A percentile compares a stretch with the other conserved stretches of the same genome.
Conservation (phyloP, 2,888 invertebrate species). For the Sycophila texana region DNA sequence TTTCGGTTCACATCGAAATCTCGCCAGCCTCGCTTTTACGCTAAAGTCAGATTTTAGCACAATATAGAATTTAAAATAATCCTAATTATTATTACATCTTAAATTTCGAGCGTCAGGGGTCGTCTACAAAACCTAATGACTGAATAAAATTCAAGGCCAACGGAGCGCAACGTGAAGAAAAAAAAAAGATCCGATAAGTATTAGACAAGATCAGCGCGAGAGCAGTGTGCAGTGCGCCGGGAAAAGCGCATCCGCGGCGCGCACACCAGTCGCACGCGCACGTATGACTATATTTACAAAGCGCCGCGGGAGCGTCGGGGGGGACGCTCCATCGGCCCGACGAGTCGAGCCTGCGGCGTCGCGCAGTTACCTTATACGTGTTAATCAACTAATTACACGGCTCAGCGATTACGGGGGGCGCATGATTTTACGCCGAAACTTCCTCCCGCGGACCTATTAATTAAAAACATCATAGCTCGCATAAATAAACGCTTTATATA, state of each 20-base stretch:
- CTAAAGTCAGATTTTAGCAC: too few relatives aligned
- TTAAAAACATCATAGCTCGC: conserved; percentile 47
- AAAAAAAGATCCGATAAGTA: too few relatives aligned
- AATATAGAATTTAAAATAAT: too few relatives aligned
- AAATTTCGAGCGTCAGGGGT: too few relatives aligned
- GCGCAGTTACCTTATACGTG: conserved; percentile 55
- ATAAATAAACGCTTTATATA: conserved; percentile 39
- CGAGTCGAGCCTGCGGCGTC: background rate
- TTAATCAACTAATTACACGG: conserved; percentile 64
- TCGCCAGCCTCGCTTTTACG: too few relatives aligned
- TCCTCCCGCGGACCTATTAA: conserved; percentile 31
- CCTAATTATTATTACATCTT: too few relatives aligned
- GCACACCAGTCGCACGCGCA: background rate
- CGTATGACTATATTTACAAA: conserved; percentile 37
- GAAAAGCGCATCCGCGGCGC: conserved; percentile 10
- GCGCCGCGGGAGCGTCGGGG: conserved; percentile 6
- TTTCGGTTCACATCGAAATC: too few relatives aligned
- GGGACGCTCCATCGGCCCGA: conserved; percentile 22
- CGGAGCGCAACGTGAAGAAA: too few relatives aligned
- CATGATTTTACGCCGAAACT: conserved; percentile 10
- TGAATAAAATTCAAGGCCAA: too few relatives aligned
- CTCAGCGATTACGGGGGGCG: conserved; percentile 51
- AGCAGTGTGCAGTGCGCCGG: background rate
- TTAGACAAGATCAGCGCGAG: background rate
- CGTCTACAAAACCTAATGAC: too few relatives aligned